These are phyloP conservation scores for Brassicogethes aeneus DNA, from an alignment of 2,888 invertebrate species.

Conservation along the genomic window DNA sequence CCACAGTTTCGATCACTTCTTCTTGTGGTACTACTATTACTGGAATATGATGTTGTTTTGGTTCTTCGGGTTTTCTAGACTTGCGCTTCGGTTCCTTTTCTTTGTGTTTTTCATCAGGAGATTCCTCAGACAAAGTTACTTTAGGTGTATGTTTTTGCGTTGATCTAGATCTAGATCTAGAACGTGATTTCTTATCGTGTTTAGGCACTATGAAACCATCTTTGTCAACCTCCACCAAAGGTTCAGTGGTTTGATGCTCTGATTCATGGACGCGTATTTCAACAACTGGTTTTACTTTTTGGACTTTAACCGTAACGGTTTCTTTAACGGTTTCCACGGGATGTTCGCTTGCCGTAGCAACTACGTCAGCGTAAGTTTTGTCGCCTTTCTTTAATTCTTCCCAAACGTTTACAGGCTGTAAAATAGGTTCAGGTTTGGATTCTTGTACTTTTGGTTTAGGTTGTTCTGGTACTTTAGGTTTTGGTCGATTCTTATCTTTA, in stretches of 20 bases:
- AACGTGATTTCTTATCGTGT: constrained; percentile 45
- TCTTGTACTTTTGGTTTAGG: constrained; percentile 1
- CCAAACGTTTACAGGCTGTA: constrained; percentile 48
- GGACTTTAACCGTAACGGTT: constrained; percentile 11
- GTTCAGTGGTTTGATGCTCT: constrained; percentile 25
- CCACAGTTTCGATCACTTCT: not conserved
- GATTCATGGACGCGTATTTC: constrained; percentile 7
- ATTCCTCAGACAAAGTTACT: not conserved
- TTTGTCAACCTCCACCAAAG: constrained; percentile 27
- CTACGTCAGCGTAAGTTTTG: constrained; percentile 63
- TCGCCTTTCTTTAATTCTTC: constrained; percentile 43
- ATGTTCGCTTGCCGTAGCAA: constrained; percentile 43
- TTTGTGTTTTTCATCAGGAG: constrained; percentile 4
- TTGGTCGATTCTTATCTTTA: constrained; percentile 4
- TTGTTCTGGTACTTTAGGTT: constrained; percentile 8
- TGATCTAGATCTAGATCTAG: constrained; percentile 45
- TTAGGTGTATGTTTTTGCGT: constrained; percentile 14
- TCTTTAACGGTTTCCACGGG: constrained; percentile 6
- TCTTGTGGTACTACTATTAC: no score
- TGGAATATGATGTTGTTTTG: not conserved
- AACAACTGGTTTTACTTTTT: constrained; percentile 20
- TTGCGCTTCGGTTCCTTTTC: constrained; percentile 14
- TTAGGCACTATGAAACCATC: constrained; percentile 42
- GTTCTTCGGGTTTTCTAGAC: constrained; percentile 13
- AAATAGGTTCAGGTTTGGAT: constrained; percentile 2